Evolutionary conservation across 2,888 invertebrate genomes (phyloP), one percentile per base, ranked within the genome.

Genomic region (Germaria angustata): DNA sequence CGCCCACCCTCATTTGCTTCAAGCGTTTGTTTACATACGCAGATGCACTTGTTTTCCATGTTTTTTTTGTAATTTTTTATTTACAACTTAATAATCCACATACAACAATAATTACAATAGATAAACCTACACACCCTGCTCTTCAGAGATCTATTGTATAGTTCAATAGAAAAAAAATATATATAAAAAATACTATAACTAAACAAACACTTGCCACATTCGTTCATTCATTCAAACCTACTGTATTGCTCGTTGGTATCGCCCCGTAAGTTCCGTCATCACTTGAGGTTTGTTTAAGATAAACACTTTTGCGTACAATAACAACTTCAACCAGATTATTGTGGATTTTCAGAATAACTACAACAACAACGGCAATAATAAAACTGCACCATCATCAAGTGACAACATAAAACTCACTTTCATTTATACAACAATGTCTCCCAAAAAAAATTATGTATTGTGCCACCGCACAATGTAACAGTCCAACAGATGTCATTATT

Each of bases 391-490:
- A 46, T 75, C 78, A 78, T 76, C 75, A 66, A 82, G 65, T 66
- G 79, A 71, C 75, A 79, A 49, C 36, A 76, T 53, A 34, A 69
- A 46, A 82, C 65, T 68, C 82, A 82, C 82, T 82, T 82, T 79
- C 82, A 82, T 79, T 82, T 66, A 79, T 24, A 51, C 15, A 2
- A 32, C 41, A 17, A 15, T 51, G 17, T 39, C 15, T 22, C 8
- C 17, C 17, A 39, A 9, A 28, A 49, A 53, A 39, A 22, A 51
- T 5, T 28, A 46, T 6, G 4, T 20, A 46, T 9, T 9, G 8
- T 20, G n/a, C n/a, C n/a, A n/a, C n/a, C 28, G 28, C 28, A 28
- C 6, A n/a, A n/a, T n/a, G 5, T 17, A 34, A 44, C n/a, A 15
- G 44, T 28, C 41, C 13, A 13, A 53, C 32, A 59, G 34, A 20